phyloP scores from a whole-genome alignment of 23 tunicate species.

The Oikopleura albicans region DNA sequence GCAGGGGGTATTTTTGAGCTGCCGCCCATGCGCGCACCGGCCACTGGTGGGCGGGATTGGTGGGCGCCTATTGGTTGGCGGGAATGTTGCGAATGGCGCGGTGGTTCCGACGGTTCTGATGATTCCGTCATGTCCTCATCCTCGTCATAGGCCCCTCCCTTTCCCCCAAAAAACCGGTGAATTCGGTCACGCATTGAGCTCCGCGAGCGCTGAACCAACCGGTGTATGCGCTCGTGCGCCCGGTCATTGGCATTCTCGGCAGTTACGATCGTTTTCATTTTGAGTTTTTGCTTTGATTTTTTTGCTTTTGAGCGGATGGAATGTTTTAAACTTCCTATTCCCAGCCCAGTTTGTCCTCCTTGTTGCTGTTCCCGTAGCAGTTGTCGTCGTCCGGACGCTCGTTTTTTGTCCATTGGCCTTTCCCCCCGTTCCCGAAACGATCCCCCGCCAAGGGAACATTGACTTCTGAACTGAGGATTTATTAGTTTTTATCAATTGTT shows the following conservation, averaged over 20 bases:
- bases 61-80: too few relatives aligned
- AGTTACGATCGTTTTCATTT: not conserved
- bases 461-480: not conserved
- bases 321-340: not conserved
- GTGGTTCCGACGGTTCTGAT: too few relatives aligned
- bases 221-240: not conserved
- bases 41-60: too few relatives aligned
- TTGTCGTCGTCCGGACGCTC: not conserved
- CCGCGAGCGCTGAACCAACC: not conserved
- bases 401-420: not conserved
- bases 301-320: too few relatives aligned
- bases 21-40: too few relatives aligned
- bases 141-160: too few relatives aligned
- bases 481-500: not conserved
- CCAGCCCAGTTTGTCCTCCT: not conserved
- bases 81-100: too few relatives aligned
- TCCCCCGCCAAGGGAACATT: not conserved
- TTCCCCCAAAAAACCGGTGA: too few relatives aligned
- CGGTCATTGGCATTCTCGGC: not conserved
- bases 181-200: not conserved
- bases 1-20: too few relatives aligned
- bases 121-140: too few relatives aligned
- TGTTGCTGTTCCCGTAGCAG: not conserved
- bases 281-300: not conserved
- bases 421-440: not conserved